Percentiles rank a stretch among this genome's conserved stretches.
These are phyloP conservation scores for Cotesia vestalis DNA, from an alignment of 1,140 invertebrate genomes.

Conservation along the genomic window DNA sequence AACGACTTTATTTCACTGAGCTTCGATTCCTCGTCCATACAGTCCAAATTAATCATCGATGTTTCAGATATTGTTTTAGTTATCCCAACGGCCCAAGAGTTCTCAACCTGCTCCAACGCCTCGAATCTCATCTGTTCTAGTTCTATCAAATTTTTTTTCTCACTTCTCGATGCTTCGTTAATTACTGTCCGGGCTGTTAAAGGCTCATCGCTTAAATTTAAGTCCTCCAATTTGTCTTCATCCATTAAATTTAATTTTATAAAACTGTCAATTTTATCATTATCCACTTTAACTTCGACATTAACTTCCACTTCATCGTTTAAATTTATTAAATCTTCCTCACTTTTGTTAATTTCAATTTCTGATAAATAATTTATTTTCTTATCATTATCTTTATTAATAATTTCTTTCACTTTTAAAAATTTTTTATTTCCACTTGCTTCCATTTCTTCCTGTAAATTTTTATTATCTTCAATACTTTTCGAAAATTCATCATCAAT, in stretches of 20 bases:
- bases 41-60: neutral
- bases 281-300: neutral
- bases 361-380: neutral
- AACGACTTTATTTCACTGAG: neutral
- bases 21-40: neutral
- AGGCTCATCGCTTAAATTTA: neutral
- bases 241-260: too few relatives aligned
- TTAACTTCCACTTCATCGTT: slow-evolving; percentile 14
- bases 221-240: neutral
- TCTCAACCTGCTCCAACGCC: slow-evolving; percentile 7
- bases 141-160: slow-evolving; percentile 10
- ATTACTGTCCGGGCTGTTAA: neutral
- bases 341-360: neutral
- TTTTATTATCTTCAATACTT: neutral
- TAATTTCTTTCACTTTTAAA: neutral
- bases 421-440: neutral
- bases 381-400: neutral
- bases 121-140: slow-evolving; percentile 5
- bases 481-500: neutral
- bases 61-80: slow-evolving; percentile 10
- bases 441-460: slow-evolving; percentile 9
- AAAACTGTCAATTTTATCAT: too few relatives aligned
- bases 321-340: neutral
- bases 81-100: slow-evolving; percentile 8
- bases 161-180: neutral